Evolutionary conservation across 2,888 invertebrate genomes (phyloP).

Genomic region (Drosophila mulleri): DNA sequence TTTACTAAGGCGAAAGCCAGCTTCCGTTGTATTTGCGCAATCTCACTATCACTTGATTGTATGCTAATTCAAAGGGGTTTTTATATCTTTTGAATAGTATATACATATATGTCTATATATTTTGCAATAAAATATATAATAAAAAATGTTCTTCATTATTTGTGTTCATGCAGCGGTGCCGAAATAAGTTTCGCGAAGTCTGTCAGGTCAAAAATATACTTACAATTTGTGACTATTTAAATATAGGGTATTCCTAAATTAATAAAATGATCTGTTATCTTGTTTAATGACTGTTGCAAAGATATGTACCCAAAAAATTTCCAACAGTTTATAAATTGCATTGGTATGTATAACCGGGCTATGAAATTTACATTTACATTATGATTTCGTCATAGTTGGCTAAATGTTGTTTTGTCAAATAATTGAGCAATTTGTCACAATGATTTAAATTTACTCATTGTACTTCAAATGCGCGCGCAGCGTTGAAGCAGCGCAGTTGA

Average conservation of each 20-base stretch:
- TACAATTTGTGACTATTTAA: not conserved
- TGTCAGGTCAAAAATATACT: not conserved
- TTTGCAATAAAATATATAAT: not conserved
- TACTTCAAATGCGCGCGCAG: slow-evolving; percentile 36
- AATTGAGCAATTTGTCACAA: slow-evolving; percentile 45
- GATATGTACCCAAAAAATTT: too few relatives aligned
- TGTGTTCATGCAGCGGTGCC: not conserved
- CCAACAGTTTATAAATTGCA: slow-evolving; percentile 3
- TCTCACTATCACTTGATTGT: slow-evolving; percentile 73
- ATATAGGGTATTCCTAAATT: not conserved
- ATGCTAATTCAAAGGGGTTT: slow-evolving; percentile 66
- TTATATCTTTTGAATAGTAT: not conserved
- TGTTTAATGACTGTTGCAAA: not conserved
- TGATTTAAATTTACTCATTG: slow-evolving; percentile 19
- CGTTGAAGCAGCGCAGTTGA: slow-evolving; percentile 14
- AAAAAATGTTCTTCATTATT: not conserved
- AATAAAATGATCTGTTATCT: not conserved
- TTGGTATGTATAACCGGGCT: slow-evolving; percentile 16
- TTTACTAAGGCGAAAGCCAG: slow-evolving; percentile 65
- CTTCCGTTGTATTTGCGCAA: slow-evolving; percentile 71
- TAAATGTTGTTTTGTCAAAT: slow-evolving; percentile 23
- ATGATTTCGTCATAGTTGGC: slow-evolving; percentile 21
- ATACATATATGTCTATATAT: not conserved
- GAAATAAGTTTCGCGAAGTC: too few relatives aligned
- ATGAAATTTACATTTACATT: slow-evolving; percentile 22